Evolutionary conservation across 2,888 invertebrate genomes (phyloP).

Genomic region (Malthinus seriepunctatus): DNA sequence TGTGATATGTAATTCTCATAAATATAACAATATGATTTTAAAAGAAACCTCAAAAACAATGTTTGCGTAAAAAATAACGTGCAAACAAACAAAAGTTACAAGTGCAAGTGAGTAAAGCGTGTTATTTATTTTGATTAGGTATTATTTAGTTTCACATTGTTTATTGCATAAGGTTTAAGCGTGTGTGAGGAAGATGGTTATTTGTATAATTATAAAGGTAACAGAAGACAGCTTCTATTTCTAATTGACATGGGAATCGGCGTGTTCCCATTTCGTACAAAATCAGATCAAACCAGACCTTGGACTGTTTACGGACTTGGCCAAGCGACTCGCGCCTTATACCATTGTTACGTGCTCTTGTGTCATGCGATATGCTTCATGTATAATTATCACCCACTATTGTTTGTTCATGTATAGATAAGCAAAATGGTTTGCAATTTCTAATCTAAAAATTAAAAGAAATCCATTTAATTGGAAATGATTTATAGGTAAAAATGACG

Average conservation of each 20-base stretch:
- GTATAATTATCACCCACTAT: slow-evolving; percentile 41
- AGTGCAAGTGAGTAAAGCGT: slow-evolving; percentile 34
- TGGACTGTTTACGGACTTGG: slow-evolving; percentile 46
- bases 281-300: slow-evolving; percentile 48
- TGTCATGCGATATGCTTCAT: slow-evolving; percentile 41
- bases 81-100: slow-evolving; percentile 22
- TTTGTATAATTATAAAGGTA: slow-evolving; percentile 31
- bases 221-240: slow-evolving; percentile 30
- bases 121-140: slow-evolving; percentile 35
- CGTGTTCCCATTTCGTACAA: slow-evolving; percentile 47
- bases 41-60: slow-evolving; percentile 22
- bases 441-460: background rate
- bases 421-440: slow-evolving; percentile 6
- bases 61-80: slow-evolving; percentile 28
- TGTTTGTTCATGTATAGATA: slow-evolving; percentile 34
- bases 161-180: slow-evolving; percentile 37
- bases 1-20: slow-evolving; percentile 17
- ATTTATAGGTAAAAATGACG: no score
- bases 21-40: slow-evolving; percentile 18
- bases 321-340: slow-evolving; percentile 43
- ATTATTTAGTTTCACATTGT: slow-evolving; percentile 34
- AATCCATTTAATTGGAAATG: no score
- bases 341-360: slow-evolving; percentile 37
- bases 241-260: slow-evolving; percentile 51
- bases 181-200: slow-evolving; percentile 35